Evolutionary conservation across 2,113 vertebrate species (phyloP), one percentile per base, ranked within the genome.

Genomic region (Alosa alosa): DNA sequence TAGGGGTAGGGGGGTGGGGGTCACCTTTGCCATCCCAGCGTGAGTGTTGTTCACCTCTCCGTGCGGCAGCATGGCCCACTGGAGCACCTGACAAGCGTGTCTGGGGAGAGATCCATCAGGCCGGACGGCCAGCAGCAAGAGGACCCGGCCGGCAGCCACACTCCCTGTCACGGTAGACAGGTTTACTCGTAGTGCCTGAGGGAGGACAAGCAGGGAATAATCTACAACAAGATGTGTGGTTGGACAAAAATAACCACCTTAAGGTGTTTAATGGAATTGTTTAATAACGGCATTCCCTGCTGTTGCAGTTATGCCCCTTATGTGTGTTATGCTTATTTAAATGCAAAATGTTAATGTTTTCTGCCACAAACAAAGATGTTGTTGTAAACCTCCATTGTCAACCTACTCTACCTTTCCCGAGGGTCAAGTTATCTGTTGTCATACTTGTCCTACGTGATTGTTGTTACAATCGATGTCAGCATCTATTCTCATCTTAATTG

Each of bases 41-140:
- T 78, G 72, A 78, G 72, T 60, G 41, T 52, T 52, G 50, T 39
- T 78, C 72, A 78, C 72, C 72, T 39, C 36, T 78, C 72, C 15
- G 72, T 78, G 72, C 15, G 11, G 72, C 11, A 17, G 72, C 13
- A 39, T 17, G 72, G 72, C 72, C 72, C 31, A 10, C 31, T 39
- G 11, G 72, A 39, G 72, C 72, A 13, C 31, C 72, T 78, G 72
- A 39, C 72, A 78, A 15, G 13, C 5, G 31, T 36, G 72, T 78
- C 72, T 17, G 36, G 72, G 72, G 72, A 39, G 72, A 78, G 31
- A 78, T 78, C 31, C 72, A 78, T 78, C 72, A 78, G 36, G 10
- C 10, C 3, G 31, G 25, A 78, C 31, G 39, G 72, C 31, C 31
- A 15, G 25, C 11, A 36, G 72, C 72, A 39, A 36, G 25, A 39